These are phyloP conservation scores for Metopolophium dirhodum DNA, from an alignment of 1,140 invertebrate genomes.

Conservation along the genomic window DNA sequence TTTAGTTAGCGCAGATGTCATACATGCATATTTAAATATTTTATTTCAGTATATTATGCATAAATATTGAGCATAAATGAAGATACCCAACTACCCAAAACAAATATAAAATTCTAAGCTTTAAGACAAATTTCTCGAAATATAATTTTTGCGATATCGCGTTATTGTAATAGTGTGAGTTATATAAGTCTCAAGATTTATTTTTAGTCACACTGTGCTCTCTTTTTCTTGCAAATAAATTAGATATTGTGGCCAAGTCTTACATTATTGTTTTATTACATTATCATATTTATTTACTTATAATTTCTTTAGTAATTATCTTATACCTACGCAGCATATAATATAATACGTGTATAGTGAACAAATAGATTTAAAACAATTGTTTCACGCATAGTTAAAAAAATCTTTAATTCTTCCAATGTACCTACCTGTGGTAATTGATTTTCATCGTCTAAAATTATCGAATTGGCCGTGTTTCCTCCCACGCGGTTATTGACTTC, in stretches of 20 bases:
- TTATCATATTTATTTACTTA: not conserved
- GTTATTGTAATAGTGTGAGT: not conserved
- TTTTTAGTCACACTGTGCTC: not conserved
- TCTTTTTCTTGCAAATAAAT: not conserved
- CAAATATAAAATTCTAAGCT: not conserved
- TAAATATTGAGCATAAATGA: not conserved
- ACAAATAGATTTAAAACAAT: not conserved
- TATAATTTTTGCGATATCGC: not conserved
- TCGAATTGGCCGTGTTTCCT: not conserved
- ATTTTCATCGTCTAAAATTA: slow-evolving; percentile 19
- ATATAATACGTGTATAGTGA: not conserved
- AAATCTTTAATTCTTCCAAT: too few species aligned
- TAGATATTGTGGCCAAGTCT: not conserved
- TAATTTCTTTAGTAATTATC: not conserved
- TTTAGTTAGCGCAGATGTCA: not conserved
- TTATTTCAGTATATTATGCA: too few species aligned
- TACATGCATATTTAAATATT: not conserved
- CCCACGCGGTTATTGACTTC: not conserved
- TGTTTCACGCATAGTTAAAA: not conserved
- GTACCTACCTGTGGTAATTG: slow-evolving; percentile 37
- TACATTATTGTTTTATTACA: not conserved
- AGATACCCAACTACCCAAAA: not conserved
- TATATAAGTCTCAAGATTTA: not conserved
- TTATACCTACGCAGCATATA: not conserved
- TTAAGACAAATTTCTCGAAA: not conserved